A percentile compares a stretch with the other conserved stretches of the same genome.
Conservation (phyloP, 2,113 vertebrate species). For the Tamias sibiricus region DNA sequence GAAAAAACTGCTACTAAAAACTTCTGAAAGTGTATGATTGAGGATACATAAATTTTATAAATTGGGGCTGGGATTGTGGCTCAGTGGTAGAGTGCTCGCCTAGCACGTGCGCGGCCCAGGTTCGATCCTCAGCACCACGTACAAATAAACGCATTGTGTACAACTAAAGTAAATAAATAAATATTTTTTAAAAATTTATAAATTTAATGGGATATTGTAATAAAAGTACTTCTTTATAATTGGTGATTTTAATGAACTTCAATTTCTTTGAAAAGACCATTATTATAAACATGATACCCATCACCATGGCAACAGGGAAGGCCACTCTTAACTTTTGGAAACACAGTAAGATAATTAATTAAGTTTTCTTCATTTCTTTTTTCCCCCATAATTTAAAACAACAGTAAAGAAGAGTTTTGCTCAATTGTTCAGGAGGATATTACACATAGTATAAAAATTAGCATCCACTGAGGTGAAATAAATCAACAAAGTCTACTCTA, state of each 20-base stretch:
- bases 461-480: neutral
- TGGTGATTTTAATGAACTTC: conserved; percentile 60
- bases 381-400: neutral
- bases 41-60: conserved; percentile 44
- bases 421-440: conserved; percentile 35
- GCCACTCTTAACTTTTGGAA: conserved; percentile 55
- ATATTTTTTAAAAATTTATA: conserved; percentile 53
- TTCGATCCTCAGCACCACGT: no score
- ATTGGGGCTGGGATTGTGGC: no score
- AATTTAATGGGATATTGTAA: conserved; percentile 47
- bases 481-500: neutral
- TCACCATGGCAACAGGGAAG: conserved; percentile 63
- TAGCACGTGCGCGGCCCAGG: no score
- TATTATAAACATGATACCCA: conserved; percentile 55
- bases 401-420: conserved; percentile 25
- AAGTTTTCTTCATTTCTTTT: conserved; percentile 31
- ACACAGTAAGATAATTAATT: conserved; percentile 65
- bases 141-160: no score
- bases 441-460: neutral
- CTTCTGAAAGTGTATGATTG: conserved; percentile 60
- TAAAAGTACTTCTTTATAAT: conserved; percentile 42
- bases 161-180: no score
- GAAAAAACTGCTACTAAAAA: conserved; percentile 57
- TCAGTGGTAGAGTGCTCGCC: no score
- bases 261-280: conserved; percentile 55